Percentiles rank a stretch among this genome's conserved stretches.
Evolutionary conservation across 2,888 invertebrate species (phyloP).

Genomic region (Spatulosminthurus flaviceps): DNA sequence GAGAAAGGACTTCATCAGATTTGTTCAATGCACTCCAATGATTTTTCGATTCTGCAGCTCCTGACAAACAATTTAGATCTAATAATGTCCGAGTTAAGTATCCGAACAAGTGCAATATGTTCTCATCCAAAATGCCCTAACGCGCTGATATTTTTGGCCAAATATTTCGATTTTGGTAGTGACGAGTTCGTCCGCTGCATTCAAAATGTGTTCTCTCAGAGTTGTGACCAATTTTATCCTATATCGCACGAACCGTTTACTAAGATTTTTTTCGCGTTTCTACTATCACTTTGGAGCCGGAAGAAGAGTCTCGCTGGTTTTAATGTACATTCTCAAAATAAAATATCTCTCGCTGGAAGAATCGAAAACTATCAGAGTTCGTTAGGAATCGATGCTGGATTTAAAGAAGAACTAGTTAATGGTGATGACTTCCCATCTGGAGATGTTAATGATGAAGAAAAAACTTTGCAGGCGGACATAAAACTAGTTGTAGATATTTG

Average conservation of each 20-base stretch:
- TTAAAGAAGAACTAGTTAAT: not conserved
- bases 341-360: not conserved
- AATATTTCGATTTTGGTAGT: constrained; percentile 59
- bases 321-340: not conserved
- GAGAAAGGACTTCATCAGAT: not conserved
- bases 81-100: constrained; percentile 58
- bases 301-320: not conserved
- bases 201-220: constrained; percentile 55
- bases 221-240: constrained; percentile 54
- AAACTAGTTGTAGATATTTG: constrained; percentile 53
- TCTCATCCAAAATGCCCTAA: constrained; percentile 56
- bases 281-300: constrained; percentile 41
- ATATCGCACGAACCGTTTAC: constrained; percentile 33
- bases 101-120: constrained; percentile 52
- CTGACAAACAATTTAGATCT: constrained; percentile 53
- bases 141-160: constrained; percentile 57
- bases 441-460: constrained; percentile 32
- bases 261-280: constrained; percentile 46
- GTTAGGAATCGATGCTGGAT: constrained; percentile 44
- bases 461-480: constrained; percentile 42
- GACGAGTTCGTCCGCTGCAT: constrained; percentile 53
- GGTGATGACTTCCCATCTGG: not conserved
- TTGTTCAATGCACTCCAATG: not conserved
- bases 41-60: constrained; percentile 11
- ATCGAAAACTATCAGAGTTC: constrained; percentile 53